phyloP scores from a whole-genome alignment of 2,888 invertebrate genomes.

The Andricus quercusramuli region DNA sequence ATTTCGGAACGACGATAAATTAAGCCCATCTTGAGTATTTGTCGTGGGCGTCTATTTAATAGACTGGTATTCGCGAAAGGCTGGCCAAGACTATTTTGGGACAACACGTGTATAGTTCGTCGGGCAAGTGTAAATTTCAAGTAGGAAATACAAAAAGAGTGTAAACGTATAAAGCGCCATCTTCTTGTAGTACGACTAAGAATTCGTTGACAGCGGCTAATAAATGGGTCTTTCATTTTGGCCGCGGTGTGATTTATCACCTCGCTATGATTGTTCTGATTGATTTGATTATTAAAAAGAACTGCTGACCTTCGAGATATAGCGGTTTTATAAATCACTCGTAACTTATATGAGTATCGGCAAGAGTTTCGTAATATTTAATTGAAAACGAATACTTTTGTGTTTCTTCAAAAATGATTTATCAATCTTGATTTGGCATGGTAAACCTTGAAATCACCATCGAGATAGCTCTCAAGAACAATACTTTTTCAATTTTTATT shows the following conservation, averaged over 20 bases:
- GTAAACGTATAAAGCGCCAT: neutral
- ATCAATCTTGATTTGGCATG: too few relatives aligned
- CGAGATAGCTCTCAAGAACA: too few relatives aligned
- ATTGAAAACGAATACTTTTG: too few relatives aligned
- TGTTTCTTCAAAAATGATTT: too few relatives aligned
- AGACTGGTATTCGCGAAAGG: conserved; percentile 28
- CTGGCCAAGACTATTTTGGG: conserved; percentile 31
- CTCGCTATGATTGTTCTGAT: conserved; percentile 22
- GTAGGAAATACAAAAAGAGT: conserved; percentile 11
- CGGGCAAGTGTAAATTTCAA: conserved; percentile 25
- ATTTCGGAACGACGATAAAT: conserved; percentile 29
- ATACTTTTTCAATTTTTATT: too few relatives aligned
- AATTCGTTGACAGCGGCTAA: conserved; percentile 24
- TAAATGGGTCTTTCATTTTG: conserved; percentile 18
- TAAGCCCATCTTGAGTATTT: conserved; percentile 25
- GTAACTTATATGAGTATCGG: too few relatives aligned
- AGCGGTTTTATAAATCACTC: neutral
- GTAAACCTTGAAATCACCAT: too few relatives aligned
- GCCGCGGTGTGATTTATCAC: conserved; percentile 5
- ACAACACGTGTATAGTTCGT: conserved; percentile 7
- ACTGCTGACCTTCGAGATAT: neutral
- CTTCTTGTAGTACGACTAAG: conserved; percentile 10
- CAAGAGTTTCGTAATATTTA: too few relatives aligned
- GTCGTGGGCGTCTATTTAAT: conserved; percentile 37
- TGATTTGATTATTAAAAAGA: conserved; percentile 10